Evolutionary conservation across 2,888 invertebrate genomes (phyloP).

Genomic region (Asteroscopus sphinx): DNA sequence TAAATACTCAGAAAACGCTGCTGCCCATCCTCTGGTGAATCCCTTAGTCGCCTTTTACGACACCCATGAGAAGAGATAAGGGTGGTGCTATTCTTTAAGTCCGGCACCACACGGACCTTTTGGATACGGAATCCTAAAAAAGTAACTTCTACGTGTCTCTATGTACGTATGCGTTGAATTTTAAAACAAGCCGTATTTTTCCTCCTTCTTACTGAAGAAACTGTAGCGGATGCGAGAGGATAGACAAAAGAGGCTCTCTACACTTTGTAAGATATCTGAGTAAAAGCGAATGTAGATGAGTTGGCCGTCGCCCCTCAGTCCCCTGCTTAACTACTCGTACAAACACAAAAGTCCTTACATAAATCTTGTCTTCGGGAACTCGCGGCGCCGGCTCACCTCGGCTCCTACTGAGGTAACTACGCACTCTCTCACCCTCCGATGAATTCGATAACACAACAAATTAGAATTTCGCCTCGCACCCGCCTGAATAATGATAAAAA

Average conservation of each 20-base stretch:
- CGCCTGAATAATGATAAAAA: slow-evolving; percentile 74
- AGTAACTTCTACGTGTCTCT: slow-evolving; percentile 72
- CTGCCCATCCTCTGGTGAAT: no score
- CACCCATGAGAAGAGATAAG: no score
- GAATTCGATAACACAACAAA: slow-evolving; percentile 84
- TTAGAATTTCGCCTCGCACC: slow-evolving; percentile 72
- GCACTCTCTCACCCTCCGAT: slow-evolving; percentile 72
- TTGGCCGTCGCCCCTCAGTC: slow-evolving; percentile 67
- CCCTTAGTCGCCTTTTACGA: no score
- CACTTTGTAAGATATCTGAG: slow-evolving; percentile 85
- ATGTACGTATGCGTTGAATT: slow-evolving; percentile 78
- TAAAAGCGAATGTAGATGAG: slow-evolving; percentile 87
- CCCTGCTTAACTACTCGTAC: slow-evolving; percentile 85
- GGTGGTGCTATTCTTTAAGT: no score
- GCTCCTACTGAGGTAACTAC: slow-evolving; percentile 70
- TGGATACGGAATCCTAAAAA: no score
- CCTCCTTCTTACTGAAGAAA: slow-evolving; percentile 77
- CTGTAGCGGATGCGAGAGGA: slow-evolving; percentile 82
- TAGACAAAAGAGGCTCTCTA: slow-evolving; percentile 84
- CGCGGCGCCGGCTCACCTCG: slow-evolving; percentile 80
- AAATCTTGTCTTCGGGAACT: slow-evolving; percentile 87
- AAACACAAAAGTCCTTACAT: slow-evolving; percentile 89
- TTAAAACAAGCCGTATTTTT: slow-evolving; percentile 84
- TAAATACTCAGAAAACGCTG: no score
- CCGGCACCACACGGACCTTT: no score